Conservation (phyloP, 2,113 vertebrate species). For the Carassius carassius region DNA sequence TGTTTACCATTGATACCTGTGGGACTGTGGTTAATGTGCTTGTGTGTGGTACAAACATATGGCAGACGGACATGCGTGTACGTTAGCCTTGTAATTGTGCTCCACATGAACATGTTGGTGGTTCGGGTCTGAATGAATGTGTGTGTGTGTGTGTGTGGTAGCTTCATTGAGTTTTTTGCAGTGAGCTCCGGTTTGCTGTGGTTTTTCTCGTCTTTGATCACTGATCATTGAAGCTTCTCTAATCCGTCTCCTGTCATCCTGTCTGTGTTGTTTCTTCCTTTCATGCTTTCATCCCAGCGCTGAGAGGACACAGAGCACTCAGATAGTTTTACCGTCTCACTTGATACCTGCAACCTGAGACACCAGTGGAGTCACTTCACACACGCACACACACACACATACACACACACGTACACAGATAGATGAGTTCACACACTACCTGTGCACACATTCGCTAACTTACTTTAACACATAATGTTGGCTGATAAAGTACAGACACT, state of each 20-base stretch:
- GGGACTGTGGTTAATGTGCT: neutral
- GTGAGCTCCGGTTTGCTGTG: neutral
- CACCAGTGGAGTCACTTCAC: slow-evolving; percentile 53
- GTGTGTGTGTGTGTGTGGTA: slow-evolving; percentile 41
- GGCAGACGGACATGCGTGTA: neutral
- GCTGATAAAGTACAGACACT: neutral
- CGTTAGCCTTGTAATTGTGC: too few species aligned
- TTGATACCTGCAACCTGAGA: slow-evolving; percentile 74
- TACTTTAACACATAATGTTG: neutral
- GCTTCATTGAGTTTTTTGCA: slow-evolving; percentile 20
- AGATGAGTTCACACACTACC: neutral
- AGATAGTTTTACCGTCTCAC: slow-evolving; percentile 82
- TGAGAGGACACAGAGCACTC: slow-evolving; percentile 73
- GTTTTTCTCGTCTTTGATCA: slow-evolving; percentile 72
- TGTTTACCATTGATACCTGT: too few species aligned
- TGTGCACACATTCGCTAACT: neutral
- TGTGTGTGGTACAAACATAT: slow-evolving; percentile 19
- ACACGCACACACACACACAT: slow-evolving; percentile 31
- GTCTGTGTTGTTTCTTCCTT: slow-evolving; percentile 75
- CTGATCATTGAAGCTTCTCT: slow-evolving; percentile 77
- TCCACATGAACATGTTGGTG: neutral
- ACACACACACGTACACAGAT: neutral
- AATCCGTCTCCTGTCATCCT: slow-evolving; percentile 78
- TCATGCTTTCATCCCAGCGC: slow-evolving; percentile 76
- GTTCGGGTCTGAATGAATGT: slow-evolving; percentile 27